phyloP scores from a whole-genome alignment of 2,888 invertebrate genomes.

The Oscheius sp. region DNA sequence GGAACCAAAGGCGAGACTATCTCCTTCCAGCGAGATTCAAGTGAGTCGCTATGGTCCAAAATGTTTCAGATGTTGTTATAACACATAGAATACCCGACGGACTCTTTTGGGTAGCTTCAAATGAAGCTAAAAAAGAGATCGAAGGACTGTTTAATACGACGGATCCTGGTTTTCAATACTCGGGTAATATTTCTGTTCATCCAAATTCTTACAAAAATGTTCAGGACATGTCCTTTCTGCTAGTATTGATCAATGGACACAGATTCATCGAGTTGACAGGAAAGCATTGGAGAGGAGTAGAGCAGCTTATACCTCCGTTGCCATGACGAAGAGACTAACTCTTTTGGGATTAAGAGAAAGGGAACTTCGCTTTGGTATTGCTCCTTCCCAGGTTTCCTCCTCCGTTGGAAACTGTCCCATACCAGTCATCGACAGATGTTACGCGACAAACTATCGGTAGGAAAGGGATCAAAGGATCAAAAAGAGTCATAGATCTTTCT shows the following conservation, averaged over 20 bases:
- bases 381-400: conserved; percentile 50
- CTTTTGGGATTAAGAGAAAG: conserved; percentile 54
- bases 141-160: conserved; percentile 58
- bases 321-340: conserved; percentile 50
- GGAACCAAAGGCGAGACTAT: conserved; percentile 39
- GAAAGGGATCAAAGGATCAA: too few species aligned
- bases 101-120: conserved; percentile 57
- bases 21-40: conserved; percentile 6
- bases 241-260: conserved; percentile 41
- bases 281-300: conserved; percentile 49
- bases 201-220: not conserved
- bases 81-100: conserved; percentile 59
- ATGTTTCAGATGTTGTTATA: conserved; percentile 40
- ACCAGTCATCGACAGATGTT: conserved; percentile 48
- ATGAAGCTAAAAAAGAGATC: conserved; percentile 63
- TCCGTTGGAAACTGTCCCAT: conserved; percentile 54
- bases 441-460: conserved; percentile 51
- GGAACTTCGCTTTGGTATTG: conserved; percentile 54
- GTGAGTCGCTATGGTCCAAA: too few species aligned
- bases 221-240: conserved; percentile 49
- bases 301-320: conserved; percentile 49
- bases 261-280: conserved; percentile 45
- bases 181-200: conserved; percentile 36
- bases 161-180: conserved; percentile 53
- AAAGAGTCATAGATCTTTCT: conserved; percentile 58